phyloP scores from a whole-genome alignment of 2,113 vertebrate species.

The Hystrix brachyura region DNA sequence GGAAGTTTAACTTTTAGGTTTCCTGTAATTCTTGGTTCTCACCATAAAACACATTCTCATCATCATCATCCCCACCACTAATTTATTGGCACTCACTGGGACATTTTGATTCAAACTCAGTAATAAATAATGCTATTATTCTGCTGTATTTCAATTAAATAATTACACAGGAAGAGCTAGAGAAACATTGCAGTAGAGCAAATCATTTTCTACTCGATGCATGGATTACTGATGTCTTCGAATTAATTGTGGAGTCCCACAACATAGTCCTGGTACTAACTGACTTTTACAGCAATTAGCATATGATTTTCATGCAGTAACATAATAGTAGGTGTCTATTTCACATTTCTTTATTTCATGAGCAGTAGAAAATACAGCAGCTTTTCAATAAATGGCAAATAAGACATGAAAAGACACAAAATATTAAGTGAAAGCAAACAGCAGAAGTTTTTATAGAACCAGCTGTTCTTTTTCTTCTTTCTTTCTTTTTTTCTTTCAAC shows the following conservation, averaged over 20 bases:
- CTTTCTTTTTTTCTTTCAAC: not conserved
- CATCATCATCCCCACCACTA: not conserved
- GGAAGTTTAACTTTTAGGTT: not conserved
- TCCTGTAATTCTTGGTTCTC: not conserved
- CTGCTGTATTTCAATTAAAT: not conserved
- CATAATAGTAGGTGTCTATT: not conserved
- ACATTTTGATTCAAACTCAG: not conserved
- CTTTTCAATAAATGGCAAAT: not conserved
- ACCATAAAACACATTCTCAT: not conserved
- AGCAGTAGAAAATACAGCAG: not conserved
- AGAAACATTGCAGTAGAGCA: not conserved
- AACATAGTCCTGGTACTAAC: not conserved
- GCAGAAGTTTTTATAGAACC: not conserved
- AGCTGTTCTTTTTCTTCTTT: conserved; percentile 43
- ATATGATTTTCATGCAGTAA: not conserved
- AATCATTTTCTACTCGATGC: not conserved
- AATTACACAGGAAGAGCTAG: not conserved
- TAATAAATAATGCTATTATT: not conserved
- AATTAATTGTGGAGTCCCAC: not conserved
- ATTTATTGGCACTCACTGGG: not conserved
- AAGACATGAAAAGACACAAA: not conserved
- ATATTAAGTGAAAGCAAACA: not conserved
- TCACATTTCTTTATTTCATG: conserved; percentile 13
- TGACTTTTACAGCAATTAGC: not conserved
- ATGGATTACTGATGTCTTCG: not conserved